A percentile compares a stretch with the other conserved stretches of the same genome.
Conservation (phyloP, 2,888 invertebrate species). For the Lepidocyrtoides sp. region DNA sequence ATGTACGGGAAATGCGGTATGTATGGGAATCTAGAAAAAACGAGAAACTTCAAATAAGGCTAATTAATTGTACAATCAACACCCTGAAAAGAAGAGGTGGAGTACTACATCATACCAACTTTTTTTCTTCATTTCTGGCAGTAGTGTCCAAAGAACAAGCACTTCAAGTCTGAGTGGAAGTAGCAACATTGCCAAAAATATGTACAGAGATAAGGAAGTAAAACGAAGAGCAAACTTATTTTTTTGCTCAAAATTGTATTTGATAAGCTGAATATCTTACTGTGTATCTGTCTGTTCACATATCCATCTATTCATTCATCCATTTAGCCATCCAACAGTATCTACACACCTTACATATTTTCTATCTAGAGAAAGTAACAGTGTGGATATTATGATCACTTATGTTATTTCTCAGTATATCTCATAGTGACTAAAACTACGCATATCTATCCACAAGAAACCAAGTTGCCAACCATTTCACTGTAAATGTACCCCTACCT, state of each 20-base stretch:
- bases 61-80: constrained; percentile 62
- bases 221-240: not conserved
- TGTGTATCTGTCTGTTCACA: too few relatives aligned
- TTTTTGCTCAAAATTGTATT: constrained; percentile 24
- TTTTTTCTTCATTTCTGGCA: not conserved
- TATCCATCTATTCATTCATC: not conserved
- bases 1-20: not conserved
- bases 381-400: too few relatives aligned
- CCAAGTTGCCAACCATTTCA: not conserved
- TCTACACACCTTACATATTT: not conserved
- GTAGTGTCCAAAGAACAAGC: not conserved
- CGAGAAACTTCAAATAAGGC: constrained; percentile 13
- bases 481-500: too few relatives aligned
- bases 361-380: too few relatives aligned
- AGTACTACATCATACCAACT: not conserved
- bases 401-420: too few relatives aligned
- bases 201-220: not conserved
- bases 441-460: not conserved
- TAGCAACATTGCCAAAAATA: not conserved
- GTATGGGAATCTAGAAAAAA: not conserved
- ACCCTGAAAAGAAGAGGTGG: not conserved
- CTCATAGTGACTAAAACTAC: too few relatives aligned
- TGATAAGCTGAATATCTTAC: constrained; percentile 8
- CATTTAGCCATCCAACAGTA: not conserved
- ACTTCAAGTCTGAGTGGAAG: not conserved